phyloP scores from a whole-genome alignment of 64 coral and sea anemone genomes.

The Platygyra sinensis region DNA sequence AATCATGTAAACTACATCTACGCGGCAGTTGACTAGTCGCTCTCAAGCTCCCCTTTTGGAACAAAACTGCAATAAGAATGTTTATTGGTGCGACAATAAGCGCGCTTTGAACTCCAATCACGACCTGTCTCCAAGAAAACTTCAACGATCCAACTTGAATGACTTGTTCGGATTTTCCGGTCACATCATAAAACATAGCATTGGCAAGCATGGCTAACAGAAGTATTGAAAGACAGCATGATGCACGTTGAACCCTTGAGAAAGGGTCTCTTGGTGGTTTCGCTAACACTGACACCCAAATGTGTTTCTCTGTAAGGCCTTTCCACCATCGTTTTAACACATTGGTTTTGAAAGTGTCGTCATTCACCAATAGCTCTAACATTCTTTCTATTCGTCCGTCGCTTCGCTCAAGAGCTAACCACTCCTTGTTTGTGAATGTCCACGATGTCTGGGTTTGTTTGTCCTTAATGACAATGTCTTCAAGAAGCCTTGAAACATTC shows the following conservation, averaged over 20 bases:
- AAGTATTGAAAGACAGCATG: slow-evolving; percentile 49
- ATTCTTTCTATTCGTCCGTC: slow-evolving; percentile 11
- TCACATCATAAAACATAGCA: slow-evolving; percentile 16
- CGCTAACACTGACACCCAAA: slow-evolving; percentile 49
- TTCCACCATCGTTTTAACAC: neutral
- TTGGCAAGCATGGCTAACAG: slow-evolving; percentile 55
- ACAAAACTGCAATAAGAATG: slow-evolving; percentile 22
- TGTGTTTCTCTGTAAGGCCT: slow-evolving; percentile 38
- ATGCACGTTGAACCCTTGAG: slow-evolving; percentile 16
- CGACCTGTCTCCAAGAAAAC: neutral
- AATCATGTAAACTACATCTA: neutral
- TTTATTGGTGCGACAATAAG: slow-evolving; percentile 24
- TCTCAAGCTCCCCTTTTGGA: slow-evolving; percentile 22
- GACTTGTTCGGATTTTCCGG: neutral
- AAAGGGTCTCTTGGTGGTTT: neutral
- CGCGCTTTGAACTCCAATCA: slow-evolving; percentile 12
- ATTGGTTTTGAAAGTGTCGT: neutral
- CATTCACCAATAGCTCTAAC: neutral
- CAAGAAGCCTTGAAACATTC: too few relatives aligned
- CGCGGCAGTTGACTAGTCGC: neutral
- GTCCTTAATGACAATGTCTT: slow-evolving; percentile 16
- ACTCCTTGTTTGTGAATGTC: neutral
- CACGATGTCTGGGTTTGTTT: neutral
- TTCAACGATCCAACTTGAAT: slow-evolving; percentile 33
- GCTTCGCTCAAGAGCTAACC: slow-evolving; percentile 32